Conservation (phyloP, 2,113 vertebrate species). For the Holacanthus passer region DNA sequence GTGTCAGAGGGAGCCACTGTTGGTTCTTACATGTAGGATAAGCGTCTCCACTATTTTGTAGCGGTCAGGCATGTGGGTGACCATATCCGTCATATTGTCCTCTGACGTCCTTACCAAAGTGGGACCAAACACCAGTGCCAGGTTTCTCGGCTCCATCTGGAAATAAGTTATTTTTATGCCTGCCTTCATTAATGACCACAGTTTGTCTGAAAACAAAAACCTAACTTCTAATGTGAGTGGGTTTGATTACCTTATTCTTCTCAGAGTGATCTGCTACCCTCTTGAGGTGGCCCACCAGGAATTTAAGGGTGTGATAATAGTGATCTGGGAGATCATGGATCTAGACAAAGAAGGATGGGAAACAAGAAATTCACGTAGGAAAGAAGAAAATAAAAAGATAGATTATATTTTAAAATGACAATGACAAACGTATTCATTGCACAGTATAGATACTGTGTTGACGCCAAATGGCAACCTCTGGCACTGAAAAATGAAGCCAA, state of each 20-base stretch:
- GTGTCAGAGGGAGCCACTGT: neutral
- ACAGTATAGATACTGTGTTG: too few relatives aligned
- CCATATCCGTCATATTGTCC: conserved; percentile 99
- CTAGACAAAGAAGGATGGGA: conserved; percentile 70
- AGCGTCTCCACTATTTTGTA: conserved; percentile 98
- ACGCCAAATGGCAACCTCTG: too few relatives aligned
- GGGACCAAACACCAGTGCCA: conserved; percentile 96
- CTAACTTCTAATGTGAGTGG: neutral
- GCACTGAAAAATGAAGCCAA: too few relatives aligned
- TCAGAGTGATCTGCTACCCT: conserved; percentile 93
- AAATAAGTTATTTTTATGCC: neutral
- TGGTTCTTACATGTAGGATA: conserved; percentile 90
- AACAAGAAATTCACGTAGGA: neutral
- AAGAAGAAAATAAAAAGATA: neutral
- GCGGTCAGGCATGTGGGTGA: conserved; percentile 98
- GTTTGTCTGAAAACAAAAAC: neutral
- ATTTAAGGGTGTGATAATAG: conserved; percentile 95
- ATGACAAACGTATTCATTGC: neutral
- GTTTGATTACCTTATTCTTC: conserved; percentile 91
- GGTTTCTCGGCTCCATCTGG: conserved; percentile 97
- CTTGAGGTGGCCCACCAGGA: conserved; percentile 93
- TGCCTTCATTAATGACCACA: neutral
- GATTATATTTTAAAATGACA: neutral
- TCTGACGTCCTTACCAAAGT: conserved; percentile 95
- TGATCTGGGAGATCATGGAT: conserved; percentile 92